Evolutionary conservation across 1,140 invertebrate genomes (phyloP), one percentile per base, ranked within the genome.

Genomic region (Bilobella aurantiaca): DNA sequence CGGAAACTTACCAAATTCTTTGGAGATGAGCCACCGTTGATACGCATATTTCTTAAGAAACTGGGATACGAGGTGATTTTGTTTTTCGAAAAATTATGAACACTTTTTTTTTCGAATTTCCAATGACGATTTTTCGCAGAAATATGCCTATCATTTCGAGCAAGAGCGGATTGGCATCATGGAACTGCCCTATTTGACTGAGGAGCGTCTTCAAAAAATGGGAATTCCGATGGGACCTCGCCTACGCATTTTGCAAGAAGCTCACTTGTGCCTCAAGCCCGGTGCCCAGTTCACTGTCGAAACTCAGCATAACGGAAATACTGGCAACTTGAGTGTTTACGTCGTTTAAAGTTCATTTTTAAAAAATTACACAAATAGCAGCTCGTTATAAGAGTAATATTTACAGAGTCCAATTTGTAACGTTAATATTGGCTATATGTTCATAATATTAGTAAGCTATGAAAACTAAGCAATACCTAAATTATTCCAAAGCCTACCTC

Each of bases 1-100:
- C 89, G 88, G 75, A 87, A 89, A 69, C 81, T 91, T 47, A 90
- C 85, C 34, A 93, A 93, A 79, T 94, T 95, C 82, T 96, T 95
- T 79, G 91, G 91, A 14, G 89, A 92, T 76, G 92, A 96, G 75
- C 91, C 91, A 30, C 91, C 91, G 14, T 82, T 94, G 42, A 84
- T 96, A 75, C 82, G 90, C 76, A 81, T 94, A 27, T 95, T 94
- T 79, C 82, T 96, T 47, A 87, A 91, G 78, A 91, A 91, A 81
- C 82, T 96, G 65, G 91, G 91, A 70, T 96, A 94, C 80, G 91
- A 94, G 85, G 91, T 93, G 80, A 79, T 21, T 23, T 57, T 21
- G 21, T 12, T 42, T 42, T 42, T 42, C 37, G n/a, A 8, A n/a
- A n/a, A 42, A 56, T 56, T 8, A 56, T 56, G 14, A 56, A 56